Base-by-base conservation (phyloP, 2,888 invertebrate species). In the Sisyra terminalis region DNA sequence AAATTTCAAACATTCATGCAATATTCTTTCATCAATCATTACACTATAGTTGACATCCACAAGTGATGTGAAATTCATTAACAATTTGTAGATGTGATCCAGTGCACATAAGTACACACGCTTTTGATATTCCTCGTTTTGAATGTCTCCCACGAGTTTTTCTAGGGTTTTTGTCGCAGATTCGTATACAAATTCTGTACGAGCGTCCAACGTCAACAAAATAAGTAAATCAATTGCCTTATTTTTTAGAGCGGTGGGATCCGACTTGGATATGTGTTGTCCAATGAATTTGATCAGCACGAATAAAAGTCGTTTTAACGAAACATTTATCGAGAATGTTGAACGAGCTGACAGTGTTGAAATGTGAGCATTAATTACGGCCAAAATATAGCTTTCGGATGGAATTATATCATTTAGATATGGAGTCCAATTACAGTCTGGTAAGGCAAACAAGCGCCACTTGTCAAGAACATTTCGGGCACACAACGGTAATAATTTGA, bases 351-450 rank as follows among this genome's bases (percentile, higher is more conserved):
- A 78, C 10, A 81, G 59, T 2, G 74, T 72, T 35, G 70, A 69
- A 43, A 78, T 65, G 53, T 81, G 80, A 17, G 73, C 70, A 47
- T 69, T 72, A 29, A 86, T 74, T 4, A 87, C 74, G 42, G 76
- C 75, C n/a, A 85, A 66, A 2, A 87, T 74, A 49, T 83, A 86
- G 52, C 80, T 85, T 57, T 89, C 88, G 0, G 82, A 78, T 10
- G 88, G 87, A 48, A 88, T 79, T 30, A 84, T 75, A 56, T 88
- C 85, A 47, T 75, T 74, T 30, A 77, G 70, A 61, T 77, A 83
- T 14, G 76, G 74, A 29, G 73, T 71, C 40, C 40, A 38, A 42
- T 16, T 44, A 29, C 35, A 41, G 13, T 41, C 41, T 11, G 37
- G 30, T 29, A 37, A 29, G 7, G 31, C 30, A 13, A 34, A 44